Evolutionary conservation across 2,797 vertebrate species (phyloP).

Genomic region (Nyctalus aviator): DNA sequence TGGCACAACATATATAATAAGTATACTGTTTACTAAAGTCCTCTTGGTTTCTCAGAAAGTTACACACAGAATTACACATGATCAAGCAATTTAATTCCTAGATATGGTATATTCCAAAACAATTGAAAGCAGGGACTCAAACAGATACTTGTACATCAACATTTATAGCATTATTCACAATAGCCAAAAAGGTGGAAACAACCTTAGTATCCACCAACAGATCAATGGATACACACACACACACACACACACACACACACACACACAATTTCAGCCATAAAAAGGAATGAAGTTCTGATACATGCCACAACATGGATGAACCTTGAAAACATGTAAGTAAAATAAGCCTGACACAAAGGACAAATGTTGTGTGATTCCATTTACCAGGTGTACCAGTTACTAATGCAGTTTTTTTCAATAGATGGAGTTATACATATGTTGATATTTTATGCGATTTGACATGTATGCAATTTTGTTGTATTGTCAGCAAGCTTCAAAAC

Average conservation of each 20-base stretch:
- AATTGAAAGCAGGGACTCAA: neutral
- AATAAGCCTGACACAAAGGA: neutral
- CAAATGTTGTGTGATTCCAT: neutral
- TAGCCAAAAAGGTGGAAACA: neutral
- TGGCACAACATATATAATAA: neutral
- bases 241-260: too few species aligned
- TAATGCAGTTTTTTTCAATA: too few species aligned
- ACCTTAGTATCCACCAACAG: neutral
- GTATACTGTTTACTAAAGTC: constrained; percentile 4
- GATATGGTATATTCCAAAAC: neutral
- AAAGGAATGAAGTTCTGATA: neutral
- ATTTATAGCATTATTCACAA: neutral
- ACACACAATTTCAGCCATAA: neutral
- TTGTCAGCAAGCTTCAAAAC: too few species aligned
- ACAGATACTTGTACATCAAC: neutral
- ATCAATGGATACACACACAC: neutral
- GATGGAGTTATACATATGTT: too few species aligned
- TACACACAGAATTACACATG: neutral
- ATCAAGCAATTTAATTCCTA: neutral
- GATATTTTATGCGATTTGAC: too few species aligned
- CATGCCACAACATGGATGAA: neutral
- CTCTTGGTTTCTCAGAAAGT: constrained; percentile 45
- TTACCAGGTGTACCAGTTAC: neutral
- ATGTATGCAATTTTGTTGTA: too few species aligned
- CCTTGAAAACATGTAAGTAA: neutral